A percentile compares a stretch with the other conserved stretches of the same genome.
phyloP scores from a whole-genome alignment of 2,113 vertebrate genomes.

The Trichechus manatus region DNA sequence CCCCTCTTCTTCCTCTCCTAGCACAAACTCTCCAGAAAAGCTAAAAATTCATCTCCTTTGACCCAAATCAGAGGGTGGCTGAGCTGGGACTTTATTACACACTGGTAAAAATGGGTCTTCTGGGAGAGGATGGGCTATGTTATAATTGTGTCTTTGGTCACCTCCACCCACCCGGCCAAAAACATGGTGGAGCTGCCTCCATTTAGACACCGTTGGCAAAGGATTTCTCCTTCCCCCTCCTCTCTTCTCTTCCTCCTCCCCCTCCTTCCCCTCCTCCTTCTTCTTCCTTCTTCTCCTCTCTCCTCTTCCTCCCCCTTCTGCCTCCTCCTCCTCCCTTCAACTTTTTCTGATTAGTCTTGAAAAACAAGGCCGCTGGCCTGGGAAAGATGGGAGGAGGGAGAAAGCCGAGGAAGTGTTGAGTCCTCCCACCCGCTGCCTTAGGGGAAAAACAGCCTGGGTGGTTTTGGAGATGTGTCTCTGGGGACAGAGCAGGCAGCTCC shows the following conservation, averaged over 20 bases:
- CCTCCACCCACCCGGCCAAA: conserved; percentile 68
- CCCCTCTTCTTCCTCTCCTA: conserved; percentile 22
- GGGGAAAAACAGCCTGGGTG: conserved; percentile 76
- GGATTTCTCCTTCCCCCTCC: not conserved
- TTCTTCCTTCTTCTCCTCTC: not conserved
- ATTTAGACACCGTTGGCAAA: not conserved
- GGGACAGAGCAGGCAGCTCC: conserved; percentile 67
- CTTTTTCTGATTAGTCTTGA: conserved; percentile 25
- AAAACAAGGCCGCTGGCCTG: not conserved
- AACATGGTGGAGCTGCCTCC: conserved; percentile 3
- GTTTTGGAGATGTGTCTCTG: conserved; percentile 77
- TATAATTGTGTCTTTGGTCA: conserved; percentile 70
- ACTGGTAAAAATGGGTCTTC: conserved; percentile 49
- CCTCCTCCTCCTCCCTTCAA: not conserved
- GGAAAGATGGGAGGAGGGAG: not conserved
- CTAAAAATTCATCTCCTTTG: conserved; percentile 94
- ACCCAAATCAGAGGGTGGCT: conserved; percentile 81
- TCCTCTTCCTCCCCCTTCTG: not conserved
- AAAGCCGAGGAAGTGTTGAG: rapidly evolving
- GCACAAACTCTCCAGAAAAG: conserved; percentile 85
- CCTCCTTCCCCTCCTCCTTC: not conserved
- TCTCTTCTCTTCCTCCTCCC: not conserved
- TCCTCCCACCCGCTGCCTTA: conserved; percentile 61
- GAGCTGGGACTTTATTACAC: conserved; percentile 54
- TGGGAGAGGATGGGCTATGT: conserved; percentile 69